Conservation (phyloP, 2,888 invertebrate genomes). For the Rhagonycha fulva region DNA sequence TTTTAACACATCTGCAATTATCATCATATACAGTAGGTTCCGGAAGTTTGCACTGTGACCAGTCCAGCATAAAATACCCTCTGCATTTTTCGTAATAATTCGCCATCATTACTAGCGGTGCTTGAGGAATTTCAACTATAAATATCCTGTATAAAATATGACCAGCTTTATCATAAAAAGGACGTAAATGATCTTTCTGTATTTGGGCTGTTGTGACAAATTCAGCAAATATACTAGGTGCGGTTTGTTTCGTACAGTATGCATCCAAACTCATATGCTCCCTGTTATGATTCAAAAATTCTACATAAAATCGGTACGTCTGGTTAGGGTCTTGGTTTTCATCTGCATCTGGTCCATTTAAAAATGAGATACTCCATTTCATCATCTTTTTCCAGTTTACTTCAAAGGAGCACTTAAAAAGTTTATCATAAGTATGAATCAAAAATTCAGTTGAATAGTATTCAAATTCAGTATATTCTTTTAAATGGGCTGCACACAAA, state of each 20-base stretch:
- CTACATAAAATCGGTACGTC: neutral
- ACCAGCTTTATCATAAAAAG: neutral
- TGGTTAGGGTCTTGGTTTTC: neutral
- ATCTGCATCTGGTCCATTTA: neutral
- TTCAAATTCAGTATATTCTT: neutral
- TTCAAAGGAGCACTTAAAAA: neutral
- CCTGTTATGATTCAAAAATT: neutral
- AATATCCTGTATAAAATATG: neutral
- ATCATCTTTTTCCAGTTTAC: neutral
- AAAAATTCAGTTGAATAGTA: neutral
- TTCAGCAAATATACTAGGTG: neutral
- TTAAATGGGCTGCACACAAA: neutral
- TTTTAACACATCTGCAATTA: neutral
- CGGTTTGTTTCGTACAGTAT: neutral
- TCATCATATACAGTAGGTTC: neutral
- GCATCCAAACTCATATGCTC: neutral
- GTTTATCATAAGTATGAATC: neutral
- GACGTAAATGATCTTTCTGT: neutral
- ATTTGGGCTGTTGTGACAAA: neutral
- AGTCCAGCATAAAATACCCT: neutral
- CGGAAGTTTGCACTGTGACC: neutral
- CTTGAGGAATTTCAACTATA: neutral
- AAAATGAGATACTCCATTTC: neutral
- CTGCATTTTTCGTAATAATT: neutral
- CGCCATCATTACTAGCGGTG: neutral